Base-by-base conservation (phyloP, 2,797 vertebrate genomes). In the Anguilla megastoma region DNA sequence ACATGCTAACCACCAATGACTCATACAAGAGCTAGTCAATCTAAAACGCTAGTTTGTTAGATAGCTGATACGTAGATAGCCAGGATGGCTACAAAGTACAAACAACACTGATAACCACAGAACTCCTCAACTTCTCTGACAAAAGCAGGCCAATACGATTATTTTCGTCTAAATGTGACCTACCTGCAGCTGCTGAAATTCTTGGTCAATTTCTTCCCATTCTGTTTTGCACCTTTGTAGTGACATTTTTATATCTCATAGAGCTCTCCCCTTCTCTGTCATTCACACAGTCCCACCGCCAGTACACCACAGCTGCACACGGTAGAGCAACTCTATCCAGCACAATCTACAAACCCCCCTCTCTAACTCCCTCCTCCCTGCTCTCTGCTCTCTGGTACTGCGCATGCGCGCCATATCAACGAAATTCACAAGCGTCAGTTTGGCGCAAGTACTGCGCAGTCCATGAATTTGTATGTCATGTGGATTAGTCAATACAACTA, bases 141-240 rank as follows among this genome's bases (percentile, higher is more conserved):
- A 85, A 83, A 86, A 74, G 24, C 27, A 30, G 54, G 60, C 79
- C 27, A 54, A 41, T 66, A 54, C 45, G 74, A 82, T 50, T 82
- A 21, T 8, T 50, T 2, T 76, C 74, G 7, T 30, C n/a, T 27
- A 54, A 52, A 45, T 52, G 41, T 58, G 33, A 48, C 89, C 94
- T 94, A 98, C 98, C 98, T 99, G 98, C 82, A 99, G 93, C 91
- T 98, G 97, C 92, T 97, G 97, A 92, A 98, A 98, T 93, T 98
- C 98, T 88, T 94, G 94, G 36, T 99, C 97, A 85, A 98, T 97
- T 92, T 97, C 97, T 27, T 94, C 93, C 98, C 97, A 98, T 92
- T 98, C 98, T 79, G 93, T 93, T 89, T 95, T 94, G 92, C 96
- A 96, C 88, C 94, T 95, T 89, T 95, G 95, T 87, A 92, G 94